Percentiles rank a stretch among this genome's conserved stretches.
Conservation (phyloP, 2,888 invertebrate genomes). For the Xestia c-nigrum region DNA sequence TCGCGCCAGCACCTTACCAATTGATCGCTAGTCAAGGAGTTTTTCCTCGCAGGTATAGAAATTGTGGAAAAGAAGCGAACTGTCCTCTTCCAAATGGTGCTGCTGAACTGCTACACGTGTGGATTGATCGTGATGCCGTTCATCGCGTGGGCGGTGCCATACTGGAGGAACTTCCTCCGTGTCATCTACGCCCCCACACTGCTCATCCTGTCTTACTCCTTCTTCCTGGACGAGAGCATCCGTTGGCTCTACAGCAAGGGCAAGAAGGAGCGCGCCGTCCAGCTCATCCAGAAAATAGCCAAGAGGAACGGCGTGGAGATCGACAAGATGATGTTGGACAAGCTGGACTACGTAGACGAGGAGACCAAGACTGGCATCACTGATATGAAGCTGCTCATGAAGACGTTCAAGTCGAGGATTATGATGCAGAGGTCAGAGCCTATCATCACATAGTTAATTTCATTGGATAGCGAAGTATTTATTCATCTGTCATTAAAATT, state of each 20-base stretch:
- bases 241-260: slow-evolving; percentile 88
- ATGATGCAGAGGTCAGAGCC: slow-evolving; percentile 81
- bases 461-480: neutral
- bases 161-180: slow-evolving; percentile 85
- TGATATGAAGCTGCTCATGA: slow-evolving; percentile 79
- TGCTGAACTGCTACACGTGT: slow-evolving; percentile 85
- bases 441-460: neutral
- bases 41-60: slow-evolving; percentile 80
- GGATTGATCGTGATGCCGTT: slow-evolving; percentile 86
- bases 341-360: slow-evolving; percentile 80
- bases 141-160: slow-evolving; percentile 85
- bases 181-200: slow-evolving; percentile 86
- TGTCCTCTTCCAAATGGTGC: slow-evolving; percentile 85
- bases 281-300: slow-evolving; percentile 83
- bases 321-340: slow-evolving; percentile 76
- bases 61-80: slow-evolving; percentile 85
- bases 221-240: slow-evolving; percentile 86
- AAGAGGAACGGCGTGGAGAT: slow-evolving; percentile 79
- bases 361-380: slow-evolving; percentile 72
- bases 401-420: slow-evolving; percentile 84
- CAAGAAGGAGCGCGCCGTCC: slow-evolving; percentile 77
- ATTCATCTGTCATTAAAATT: neutral
- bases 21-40: neutral
- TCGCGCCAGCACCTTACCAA: neutral
- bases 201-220: slow-evolving; percentile 81